Evolutionary conservation across 2,113 vertebrate genomes (phyloP).

Genomic region (Neodontobutis hainanensis): DNA sequence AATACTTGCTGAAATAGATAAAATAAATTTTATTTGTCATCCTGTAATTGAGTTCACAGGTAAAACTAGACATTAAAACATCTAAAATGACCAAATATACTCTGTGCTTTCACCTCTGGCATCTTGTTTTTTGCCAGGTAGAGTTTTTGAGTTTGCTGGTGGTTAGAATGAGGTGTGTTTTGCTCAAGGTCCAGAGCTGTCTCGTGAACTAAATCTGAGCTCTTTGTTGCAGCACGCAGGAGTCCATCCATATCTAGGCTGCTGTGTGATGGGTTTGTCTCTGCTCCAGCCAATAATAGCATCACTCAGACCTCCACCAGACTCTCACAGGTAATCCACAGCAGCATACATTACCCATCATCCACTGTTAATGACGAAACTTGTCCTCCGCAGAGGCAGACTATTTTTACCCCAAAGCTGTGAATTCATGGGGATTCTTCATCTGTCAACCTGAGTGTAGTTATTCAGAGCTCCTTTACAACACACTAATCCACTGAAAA

Average conservation of each 20-base stretch:
- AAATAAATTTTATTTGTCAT: too few relatives aligned
- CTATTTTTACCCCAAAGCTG: neutral
- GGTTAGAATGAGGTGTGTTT: too few relatives aligned
- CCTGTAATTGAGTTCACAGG: too few relatives aligned
- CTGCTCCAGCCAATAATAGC: conserved; percentile 82
- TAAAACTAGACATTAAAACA: too few relatives aligned
- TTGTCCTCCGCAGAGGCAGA: neutral
- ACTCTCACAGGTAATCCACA: conserved; percentile 77
- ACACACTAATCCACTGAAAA: neutral
- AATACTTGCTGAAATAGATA: too few relatives aligned
- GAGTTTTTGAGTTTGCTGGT: too few relatives aligned
- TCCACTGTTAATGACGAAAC: neutral
- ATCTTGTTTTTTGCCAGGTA: too few relatives aligned
- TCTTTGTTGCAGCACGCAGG: conserved; percentile 76
- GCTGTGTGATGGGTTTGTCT: conserved; percentile 75
- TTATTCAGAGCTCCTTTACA: neutral
- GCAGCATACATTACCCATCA: neutral
- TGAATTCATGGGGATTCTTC: neutral
- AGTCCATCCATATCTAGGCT: conserved; percentile 83
- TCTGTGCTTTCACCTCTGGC: too few relatives aligned
- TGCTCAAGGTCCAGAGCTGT: neutral
- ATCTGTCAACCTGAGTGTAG: neutral
- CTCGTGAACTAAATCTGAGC: conserved; percentile 13
- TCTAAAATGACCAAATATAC: too few relatives aligned
- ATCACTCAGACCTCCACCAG: conserved; percentile 77